These are phyloP conservation scores for Merops nubicus DNA, from an alignment of 2,113 vertebrate genomes.

Conservation along the genomic window DNA sequence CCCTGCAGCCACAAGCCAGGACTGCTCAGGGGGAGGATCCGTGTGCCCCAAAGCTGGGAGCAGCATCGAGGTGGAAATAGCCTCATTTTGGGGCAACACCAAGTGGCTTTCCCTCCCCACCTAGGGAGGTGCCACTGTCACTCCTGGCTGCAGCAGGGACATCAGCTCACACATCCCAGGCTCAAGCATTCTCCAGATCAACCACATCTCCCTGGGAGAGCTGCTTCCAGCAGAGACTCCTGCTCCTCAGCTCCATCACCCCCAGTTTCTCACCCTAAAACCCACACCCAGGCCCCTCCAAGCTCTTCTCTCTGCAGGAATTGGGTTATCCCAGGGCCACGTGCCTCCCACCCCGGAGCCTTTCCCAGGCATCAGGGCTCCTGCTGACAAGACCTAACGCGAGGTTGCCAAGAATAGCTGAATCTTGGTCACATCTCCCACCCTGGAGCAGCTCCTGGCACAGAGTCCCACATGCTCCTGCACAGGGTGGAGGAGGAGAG, in stretches of 20 bases:
- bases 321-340: neutral
- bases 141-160: neutral
- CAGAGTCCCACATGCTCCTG: neutral
- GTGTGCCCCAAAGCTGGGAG: fast-evolving
- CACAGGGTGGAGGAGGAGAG: neutral
- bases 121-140: neutral
- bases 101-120: neutral
- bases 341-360: neutral
- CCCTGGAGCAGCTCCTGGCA: fast-evolving
- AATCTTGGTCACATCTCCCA: neutral
- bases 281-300: fast-evolving
- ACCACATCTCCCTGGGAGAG: neutral
- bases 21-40: fast-evolving
- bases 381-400: neutral
- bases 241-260: neutral
- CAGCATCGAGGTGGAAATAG: neutral
- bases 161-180: fast-evolving
- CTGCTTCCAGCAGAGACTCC: neutral
- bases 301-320: neutral
- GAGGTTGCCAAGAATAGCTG: neutral
- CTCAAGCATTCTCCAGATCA: neutral
- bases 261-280: neutral
- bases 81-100: neutral
- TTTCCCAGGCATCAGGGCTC: neutral
- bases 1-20: neutral